Evolutionary conservation across 2,113 vertebrate species (phyloP).

Genomic region (Indri indri): DNA sequence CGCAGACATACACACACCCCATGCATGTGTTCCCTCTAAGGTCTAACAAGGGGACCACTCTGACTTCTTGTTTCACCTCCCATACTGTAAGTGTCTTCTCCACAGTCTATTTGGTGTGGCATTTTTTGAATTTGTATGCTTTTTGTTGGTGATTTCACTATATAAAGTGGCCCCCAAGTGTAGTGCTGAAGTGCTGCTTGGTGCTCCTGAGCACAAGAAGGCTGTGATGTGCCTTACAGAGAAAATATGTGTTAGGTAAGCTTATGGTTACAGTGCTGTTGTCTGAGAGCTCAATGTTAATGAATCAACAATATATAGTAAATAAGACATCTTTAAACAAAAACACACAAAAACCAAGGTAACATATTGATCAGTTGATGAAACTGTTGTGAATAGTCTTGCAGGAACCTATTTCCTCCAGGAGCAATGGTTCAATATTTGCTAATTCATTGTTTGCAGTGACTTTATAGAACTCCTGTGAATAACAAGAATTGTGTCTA

Average conservation of each 20-base stretch:
- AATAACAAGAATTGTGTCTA: neutral
- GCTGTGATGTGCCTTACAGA: neutral
- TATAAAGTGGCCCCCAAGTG: neutral
- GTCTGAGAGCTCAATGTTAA: neutral
- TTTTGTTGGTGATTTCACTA: neutral
- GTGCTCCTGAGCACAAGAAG: neutral
- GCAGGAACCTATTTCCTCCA: neutral
- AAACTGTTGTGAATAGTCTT: neutral
- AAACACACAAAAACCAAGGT: neutral
- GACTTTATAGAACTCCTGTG: neutral
- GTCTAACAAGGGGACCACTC: neutral
- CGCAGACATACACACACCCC: neutral
- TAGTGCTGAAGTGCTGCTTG: neutral
- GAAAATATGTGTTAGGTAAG: neutral
- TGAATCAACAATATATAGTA: neutral
- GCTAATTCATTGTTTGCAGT: neutral
- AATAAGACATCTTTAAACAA: neutral
- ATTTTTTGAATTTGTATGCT: neutral
- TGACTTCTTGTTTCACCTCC: neutral
- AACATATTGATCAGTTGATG: neutral
- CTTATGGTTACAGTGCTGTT: neutral
- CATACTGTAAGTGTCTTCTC: neutral
- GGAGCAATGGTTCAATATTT: neutral
- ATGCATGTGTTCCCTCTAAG: fast-evolving
- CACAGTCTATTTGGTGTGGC: neutral